These are phyloP conservation scores for Osedax fenrisi DNA, from an alignment of 2,888 invertebrate genomes.

Conservation along the genomic window DNA sequence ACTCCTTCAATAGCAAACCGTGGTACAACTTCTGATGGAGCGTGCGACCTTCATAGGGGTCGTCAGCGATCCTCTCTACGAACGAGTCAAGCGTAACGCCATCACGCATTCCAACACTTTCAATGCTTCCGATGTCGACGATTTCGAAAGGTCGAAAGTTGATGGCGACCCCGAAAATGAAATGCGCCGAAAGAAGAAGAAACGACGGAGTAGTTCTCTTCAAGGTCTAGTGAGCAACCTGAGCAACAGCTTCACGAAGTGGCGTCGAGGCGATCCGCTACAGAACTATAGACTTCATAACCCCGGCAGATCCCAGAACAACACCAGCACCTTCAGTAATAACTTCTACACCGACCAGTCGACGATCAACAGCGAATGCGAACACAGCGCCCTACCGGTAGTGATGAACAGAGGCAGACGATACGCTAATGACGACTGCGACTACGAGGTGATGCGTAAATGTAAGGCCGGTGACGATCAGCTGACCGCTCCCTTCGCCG, in stretches of 20 bases:
- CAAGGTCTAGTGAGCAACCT: slow-evolving; percentile 53
- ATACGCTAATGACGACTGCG: neutral
- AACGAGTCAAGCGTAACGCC: slow-evolving; percentile 39
- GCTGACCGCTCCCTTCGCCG: slow-evolving; percentile 28
- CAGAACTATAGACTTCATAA: too few relatives aligned
- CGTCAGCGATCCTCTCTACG: slow-evolving; percentile 58
- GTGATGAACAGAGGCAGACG: neutral
- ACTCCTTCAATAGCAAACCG: slow-evolving; percentile 43
- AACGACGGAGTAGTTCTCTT: slow-evolving; percentile 72
- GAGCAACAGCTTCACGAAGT: slow-evolving; percentile 44
- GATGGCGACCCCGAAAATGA: slow-evolving; percentile 33
- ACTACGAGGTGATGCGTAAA: slow-evolving; percentile 27
- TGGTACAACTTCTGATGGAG: slow-evolving; percentile 63
- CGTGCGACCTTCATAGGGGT: slow-evolving; percentile 65
- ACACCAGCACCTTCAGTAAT: neutral
- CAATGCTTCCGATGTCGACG: neutral
- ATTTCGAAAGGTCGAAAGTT: neutral
- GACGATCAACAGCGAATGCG: neutral
- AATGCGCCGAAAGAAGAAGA: slow-evolving; percentile 58
- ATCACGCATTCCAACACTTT: neutral
- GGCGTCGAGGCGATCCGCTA: slow-evolving; percentile 36
- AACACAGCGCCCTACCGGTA: too few relatives aligned
- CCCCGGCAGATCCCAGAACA: neutral
- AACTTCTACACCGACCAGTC: neutral
- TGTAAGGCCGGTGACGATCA: slow-evolving; percentile 31